Conservation (phyloP, 2,888 invertebrate species). For the Stenichneumon culpator region DNA sequence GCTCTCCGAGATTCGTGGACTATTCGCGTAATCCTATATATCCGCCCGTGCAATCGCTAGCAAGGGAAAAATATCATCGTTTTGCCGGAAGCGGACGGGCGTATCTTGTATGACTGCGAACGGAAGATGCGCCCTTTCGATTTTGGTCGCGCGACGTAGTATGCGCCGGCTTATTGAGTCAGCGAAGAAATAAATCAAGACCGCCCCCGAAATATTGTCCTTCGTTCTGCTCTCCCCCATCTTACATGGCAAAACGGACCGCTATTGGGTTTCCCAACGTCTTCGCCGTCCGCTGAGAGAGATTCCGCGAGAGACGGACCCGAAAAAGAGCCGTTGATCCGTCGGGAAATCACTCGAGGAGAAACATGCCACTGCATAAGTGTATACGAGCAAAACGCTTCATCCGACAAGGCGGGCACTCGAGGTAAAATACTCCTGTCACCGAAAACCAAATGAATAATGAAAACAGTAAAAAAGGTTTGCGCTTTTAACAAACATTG, state of each 20-base stretch:
- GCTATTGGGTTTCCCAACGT: conserved; percentile 5
- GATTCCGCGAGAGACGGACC: conserved; percentile 1
- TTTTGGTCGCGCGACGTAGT: neutral
- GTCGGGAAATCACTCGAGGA: conserved; percentile 30
- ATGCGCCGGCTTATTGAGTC: conserved; percentile 31
- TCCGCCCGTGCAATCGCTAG: neutral
- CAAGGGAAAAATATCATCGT: neutral
- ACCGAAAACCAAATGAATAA: neutral
- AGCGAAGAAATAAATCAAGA: conserved; percentile 32
- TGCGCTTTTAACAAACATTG: neutral
- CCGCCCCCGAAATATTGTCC: conserved; percentile 31
- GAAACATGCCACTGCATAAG: conserved; percentile 30
- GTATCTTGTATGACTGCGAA: neutral
- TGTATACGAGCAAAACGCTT: conserved; percentile 22
- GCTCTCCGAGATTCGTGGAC: neutral
- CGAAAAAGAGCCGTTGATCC: conserved; percentile 38
- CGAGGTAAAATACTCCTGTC: neutral
- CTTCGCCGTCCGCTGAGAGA: neutral
- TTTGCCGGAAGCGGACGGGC: too few relatives aligned
- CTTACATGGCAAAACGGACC: conserved; percentile 16
- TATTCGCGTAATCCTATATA: neutral
- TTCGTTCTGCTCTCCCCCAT: conserved; percentile 10
- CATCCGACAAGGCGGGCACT: conserved; percentile 1
- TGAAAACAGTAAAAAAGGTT: neutral
- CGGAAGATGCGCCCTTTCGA: neutral